phyloP scores from a whole-genome alignment of 2,797 vertebrate genomes.

The Oryzias sinensis region DNA sequence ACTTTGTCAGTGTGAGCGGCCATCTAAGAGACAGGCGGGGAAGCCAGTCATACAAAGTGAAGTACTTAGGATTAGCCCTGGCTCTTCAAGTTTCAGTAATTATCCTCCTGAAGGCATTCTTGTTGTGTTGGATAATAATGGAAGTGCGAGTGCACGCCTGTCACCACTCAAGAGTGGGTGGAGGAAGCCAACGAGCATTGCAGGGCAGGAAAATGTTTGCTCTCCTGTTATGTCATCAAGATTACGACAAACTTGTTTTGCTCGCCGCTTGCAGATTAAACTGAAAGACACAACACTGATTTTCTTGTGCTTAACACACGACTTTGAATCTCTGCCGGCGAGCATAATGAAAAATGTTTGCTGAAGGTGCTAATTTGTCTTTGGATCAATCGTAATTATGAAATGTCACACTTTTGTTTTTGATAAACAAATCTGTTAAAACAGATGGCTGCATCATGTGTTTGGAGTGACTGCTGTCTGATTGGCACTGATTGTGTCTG shows the following conservation, averaged over 20 bases:
- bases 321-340: conserved; percentile 29
- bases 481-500: conserved; percentile 40
- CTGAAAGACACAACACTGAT: conserved; percentile 22
- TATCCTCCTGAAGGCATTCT: conserved; percentile 81
- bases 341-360: conserved; percentile 57
- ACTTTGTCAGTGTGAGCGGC: conserved; percentile 76
- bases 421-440: conserved; percentile 58
- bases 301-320: conserved; percentile 18
- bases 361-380: conserved; percentile 50
- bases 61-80: conserved; percentile 80
- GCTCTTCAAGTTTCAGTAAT: conserved; percentile 83
- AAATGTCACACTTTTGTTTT: conserved; percentile 51
- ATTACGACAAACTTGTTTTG: conserved; percentile 56
- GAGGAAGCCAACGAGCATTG: conserved; percentile 68
- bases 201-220: conserved; percentile 77
- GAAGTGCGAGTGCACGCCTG: conserved; percentile 77
- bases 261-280: conserved; percentile 34
- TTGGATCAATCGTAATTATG: conserved; percentile 43
- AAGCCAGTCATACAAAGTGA: conserved; percentile 78
- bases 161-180: conserved; percentile 81
- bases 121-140: conserved; percentile 77
- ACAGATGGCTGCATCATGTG: conserved; percentile 28
- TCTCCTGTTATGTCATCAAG: conserved; percentile 77
- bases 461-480: conserved; percentile 20
- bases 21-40: conserved; percentile 75